Evolutionary conservation across 2,113 vertebrate species (phyloP), one percentile per base, ranked within the genome.

Genomic region (Uropsilus gracilis): DNA sequence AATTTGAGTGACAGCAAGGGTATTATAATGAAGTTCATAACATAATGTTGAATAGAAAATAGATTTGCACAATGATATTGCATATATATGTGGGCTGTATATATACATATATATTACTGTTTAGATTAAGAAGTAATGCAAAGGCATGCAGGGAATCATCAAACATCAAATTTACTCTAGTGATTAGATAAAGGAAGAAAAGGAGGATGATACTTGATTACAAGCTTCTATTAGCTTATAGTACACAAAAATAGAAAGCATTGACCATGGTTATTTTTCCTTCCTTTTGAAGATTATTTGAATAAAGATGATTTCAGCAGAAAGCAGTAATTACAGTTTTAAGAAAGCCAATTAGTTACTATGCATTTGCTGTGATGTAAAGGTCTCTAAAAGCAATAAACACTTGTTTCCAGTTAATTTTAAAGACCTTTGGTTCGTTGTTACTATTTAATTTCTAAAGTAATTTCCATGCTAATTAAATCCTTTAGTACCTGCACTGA

Each of bases 391-490:
- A 95, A 95, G 95, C 76, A 97, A 96, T 97, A 96, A 97, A 94
- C 94, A 95, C 80, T 95, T 96, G 69, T 94, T 96, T 97, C 86
- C 39, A 97, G 95, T 97, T 97, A 97, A 97, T 97, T 97, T 96
- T 97, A 96, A 97, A 97, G 95, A 95, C 91, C 95, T 90, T 96
- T 95, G 94, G 69, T 94, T 96, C 93, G 94, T 93, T 87, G 86
- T 95, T 97, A 80, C 83, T 94, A 95, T 95, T 97, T 96, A 97
- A 97, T 97, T 97, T 97, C 71, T 71, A 95, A 95, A 94, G 96
- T 94, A 92, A 97, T 97, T 96, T 96, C 90, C 94, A 93, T 92
- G 84, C 59, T 97, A 97, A 97, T 96, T 97, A 96, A 97, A 97
- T 92, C 48, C 66, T 96, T 97, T 96, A 94, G 46, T 96, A 96